phyloP scores from a whole-genome alignment of 1,140 invertebrate species.

The Camponotus floridanus region DNA sequence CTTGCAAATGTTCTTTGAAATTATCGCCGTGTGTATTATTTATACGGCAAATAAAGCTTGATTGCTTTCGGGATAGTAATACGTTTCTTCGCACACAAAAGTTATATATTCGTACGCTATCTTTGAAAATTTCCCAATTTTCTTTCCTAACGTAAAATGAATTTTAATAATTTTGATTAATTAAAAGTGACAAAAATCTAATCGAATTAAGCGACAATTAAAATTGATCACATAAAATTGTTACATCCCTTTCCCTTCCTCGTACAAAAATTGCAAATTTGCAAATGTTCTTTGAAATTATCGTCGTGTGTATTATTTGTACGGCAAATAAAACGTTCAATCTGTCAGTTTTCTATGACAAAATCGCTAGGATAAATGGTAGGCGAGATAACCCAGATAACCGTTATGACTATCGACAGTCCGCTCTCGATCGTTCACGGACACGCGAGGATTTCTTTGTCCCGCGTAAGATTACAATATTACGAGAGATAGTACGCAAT shows the following conservation, averaged over 20 bases:
- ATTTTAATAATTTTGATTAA: neutral
- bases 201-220: neutral
- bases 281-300: neutral
- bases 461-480: conserved; percentile 66
- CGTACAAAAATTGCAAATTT: neutral
- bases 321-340: conserved; percentile 13
- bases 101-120: neutral
- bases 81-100: neutral
- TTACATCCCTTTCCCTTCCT: neutral
- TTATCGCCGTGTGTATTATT: neutral
- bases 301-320: neutral
- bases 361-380: conserved; percentile 51
- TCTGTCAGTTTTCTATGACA: conserved; percentile 45
- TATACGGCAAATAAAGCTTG: neutral
- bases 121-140: neutral
- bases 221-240: neutral
- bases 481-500: conserved; percentile 64
- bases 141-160: neutral
- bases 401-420: conserved; percentile 48
- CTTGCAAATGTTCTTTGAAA: neutral
- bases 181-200: neutral
- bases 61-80: no score
- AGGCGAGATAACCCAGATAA: conserved; percentile 62
- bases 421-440: conserved; percentile 68
- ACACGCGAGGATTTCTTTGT: conserved; percentile 71